Evolutionary conservation across 2,113 vertebrate genomes (phyloP).

Genomic region (Baryphthengus martii): DNA sequence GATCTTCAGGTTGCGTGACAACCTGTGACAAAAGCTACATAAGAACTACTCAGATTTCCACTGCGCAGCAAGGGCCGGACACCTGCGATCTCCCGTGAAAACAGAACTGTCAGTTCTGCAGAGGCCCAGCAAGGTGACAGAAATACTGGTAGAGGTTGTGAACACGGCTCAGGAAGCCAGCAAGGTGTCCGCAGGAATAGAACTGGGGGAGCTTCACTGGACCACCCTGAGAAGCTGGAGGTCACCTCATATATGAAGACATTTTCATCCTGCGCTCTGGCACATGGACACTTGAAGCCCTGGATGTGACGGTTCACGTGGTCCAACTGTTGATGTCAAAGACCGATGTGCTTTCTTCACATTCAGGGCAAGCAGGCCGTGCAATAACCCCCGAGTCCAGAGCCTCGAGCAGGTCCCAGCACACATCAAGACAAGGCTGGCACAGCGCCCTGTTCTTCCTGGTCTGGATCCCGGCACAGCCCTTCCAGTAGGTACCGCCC

Average conservation of each 20-base stretch:
- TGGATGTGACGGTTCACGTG: rapidly evolving
- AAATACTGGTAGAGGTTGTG: rapidly evolving
- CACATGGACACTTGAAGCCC: rapidly evolving
- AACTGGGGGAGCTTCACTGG: not conserved
- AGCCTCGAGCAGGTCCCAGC: not conserved
- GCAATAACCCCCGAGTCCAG: not conserved
- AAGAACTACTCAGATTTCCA: not conserved
- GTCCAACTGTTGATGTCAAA: rapidly evolving
- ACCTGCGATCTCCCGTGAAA: not conserved
- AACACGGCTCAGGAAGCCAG: not conserved
- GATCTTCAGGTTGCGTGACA: not conserved
- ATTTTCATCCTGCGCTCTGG: not conserved
- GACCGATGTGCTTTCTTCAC: rapidly evolving
- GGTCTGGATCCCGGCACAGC: rapidly evolving
- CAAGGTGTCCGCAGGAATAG: not conserved
- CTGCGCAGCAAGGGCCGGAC: not conserved
- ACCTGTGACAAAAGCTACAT: not conserved
- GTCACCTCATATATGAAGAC: rapidly evolving
- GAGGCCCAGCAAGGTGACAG: not conserved
- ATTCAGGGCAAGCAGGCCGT: rapidly evolving
- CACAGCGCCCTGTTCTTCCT: not conserved
- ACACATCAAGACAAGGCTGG: not conserved
- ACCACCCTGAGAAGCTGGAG: not conserved
- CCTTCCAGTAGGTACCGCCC: not conserved
- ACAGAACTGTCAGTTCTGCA: not conserved